Conservation (phyloP, 2,797 vertebrate species). For the Sebastes trivittatus region DNA sequence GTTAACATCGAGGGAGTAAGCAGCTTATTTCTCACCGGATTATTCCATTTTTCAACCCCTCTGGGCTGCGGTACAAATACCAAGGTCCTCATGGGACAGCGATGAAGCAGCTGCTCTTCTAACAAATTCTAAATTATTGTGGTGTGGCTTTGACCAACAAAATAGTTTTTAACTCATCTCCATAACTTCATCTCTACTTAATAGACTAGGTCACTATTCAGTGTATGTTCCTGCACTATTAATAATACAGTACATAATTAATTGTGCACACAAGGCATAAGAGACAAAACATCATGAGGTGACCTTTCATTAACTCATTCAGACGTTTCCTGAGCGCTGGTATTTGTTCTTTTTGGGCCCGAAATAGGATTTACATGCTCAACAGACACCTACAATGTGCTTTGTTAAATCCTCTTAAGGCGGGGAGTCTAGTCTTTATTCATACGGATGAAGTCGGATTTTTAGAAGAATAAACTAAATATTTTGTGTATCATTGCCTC, state of each 20-base stretch:
- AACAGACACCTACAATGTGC: neutral
- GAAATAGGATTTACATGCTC: neutral
- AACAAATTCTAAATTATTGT: neutral
- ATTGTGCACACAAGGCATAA: neutral
- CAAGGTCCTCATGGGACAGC: neutral
- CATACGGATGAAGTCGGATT: neutral
- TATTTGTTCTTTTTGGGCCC: neutral
- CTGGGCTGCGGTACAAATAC: slow-evolving; percentile 8
- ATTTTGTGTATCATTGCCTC: neutral
- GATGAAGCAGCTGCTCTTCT: slow-evolving; percentile 26
- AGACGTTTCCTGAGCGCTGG: neutral
- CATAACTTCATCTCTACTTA: neutral
- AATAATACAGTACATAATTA: neutral
- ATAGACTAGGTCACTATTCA: neutral
- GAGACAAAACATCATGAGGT: neutral
- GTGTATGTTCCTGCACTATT: neutral
- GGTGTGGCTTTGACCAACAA: neutral
- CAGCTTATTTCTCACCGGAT: slow-evolving; percentile 41
- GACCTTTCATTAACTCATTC: neutral
- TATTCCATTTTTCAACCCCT: slow-evolving; percentile 17
- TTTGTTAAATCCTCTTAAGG: neutral
- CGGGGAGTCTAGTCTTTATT: neutral
- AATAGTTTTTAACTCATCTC: neutral
- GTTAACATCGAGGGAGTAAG: slow-evolving; percentile 34
- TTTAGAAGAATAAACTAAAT: neutral